phyloP scores from a whole-genome alignment of 2,888 invertebrate species.

The Platycnemis pennipes region DNA sequence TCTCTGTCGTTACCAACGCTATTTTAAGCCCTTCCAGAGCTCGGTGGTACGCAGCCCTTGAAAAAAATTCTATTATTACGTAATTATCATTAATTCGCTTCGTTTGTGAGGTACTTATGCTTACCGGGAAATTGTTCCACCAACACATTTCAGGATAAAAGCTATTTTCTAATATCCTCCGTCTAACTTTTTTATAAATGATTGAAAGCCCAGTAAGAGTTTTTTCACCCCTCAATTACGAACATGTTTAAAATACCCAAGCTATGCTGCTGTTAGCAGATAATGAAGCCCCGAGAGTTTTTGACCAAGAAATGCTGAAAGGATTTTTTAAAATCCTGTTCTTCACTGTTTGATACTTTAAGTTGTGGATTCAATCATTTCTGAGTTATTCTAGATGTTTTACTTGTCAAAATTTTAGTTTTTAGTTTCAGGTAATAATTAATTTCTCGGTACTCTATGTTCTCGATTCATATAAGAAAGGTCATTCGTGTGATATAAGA shows the following conservation, averaged over 20 bases:
- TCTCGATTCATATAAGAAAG: no score
- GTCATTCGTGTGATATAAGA: no score
- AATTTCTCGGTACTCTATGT: no score
- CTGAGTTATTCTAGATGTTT: no score
- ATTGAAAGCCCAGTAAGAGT: background rate
- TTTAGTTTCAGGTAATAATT: no score
- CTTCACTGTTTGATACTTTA: no score
- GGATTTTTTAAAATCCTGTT: no score
- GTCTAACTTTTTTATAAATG: background rate
- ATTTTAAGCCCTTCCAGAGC: background rate
- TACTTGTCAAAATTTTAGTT: no score
- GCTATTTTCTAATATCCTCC: background rate
- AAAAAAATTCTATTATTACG: background rate
- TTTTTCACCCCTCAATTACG: background rate
- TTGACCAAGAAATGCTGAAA: background rate
- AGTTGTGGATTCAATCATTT: no score
- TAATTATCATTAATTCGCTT: background rate
- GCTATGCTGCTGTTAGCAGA: no score
- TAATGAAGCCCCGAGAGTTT: background rate
- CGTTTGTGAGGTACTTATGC: background rate
- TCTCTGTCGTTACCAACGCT: background rate
- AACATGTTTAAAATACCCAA: background rate
- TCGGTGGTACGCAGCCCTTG: background rate
- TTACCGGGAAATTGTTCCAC: background rate
- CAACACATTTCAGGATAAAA: background rate